Conservation (phyloP, 1,140 invertebrate species). For the Ericerus pela region DNA sequence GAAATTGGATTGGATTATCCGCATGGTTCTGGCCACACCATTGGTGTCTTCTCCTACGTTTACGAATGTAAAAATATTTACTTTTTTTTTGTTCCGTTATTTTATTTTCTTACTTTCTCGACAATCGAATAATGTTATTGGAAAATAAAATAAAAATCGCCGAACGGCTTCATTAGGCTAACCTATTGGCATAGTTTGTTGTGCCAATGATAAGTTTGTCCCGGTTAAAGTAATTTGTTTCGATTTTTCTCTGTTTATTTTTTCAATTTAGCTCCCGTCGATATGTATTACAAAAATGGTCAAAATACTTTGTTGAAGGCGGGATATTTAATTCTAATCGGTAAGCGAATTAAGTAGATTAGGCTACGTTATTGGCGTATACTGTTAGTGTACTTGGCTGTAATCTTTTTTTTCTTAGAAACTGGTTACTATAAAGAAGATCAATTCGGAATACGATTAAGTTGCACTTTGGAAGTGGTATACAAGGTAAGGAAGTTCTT, state of each 20-base stretch:
- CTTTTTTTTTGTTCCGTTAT: too few species aligned
- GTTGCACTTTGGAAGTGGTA: slow-evolving; percentile 78
- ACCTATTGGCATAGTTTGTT: too few species aligned
- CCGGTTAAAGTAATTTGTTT: background rate
- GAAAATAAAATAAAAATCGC: background rate
- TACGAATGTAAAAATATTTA: slow-evolving; percentile 72
- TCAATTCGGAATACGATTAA: slow-evolving; percentile 79
- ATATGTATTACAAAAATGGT: slow-evolving; percentile 22
- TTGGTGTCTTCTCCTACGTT: slow-evolving; percentile 69
- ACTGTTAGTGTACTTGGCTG: background rate
- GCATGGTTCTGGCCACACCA: slow-evolving; percentile 79
- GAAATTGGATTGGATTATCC: slow-evolving; percentile 60
- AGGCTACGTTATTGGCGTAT: background rate
- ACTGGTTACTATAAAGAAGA: slow-evolving; percentile 66
- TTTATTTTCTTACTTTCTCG: background rate
- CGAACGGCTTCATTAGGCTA: too few species aligned
- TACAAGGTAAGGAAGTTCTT: slow-evolving; percentile 37
- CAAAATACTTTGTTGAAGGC: slow-evolving; percentile 45
- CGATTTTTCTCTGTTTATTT: slow-evolving; percentile 16
- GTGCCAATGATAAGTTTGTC: background rate
- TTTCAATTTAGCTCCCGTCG: slow-evolving; percentile 48
- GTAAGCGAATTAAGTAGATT: slow-evolving; percentile 14
- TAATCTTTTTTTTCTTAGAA: slow-evolving; percentile 35
- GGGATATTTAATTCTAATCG: slow-evolving; percentile 48
- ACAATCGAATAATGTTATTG: background rate